A percentile compares a stretch with the other conserved stretches of the same genome.
phyloP scores from a whole-genome alignment of 2,797 vertebrate genomes.

The Crax fasciolata region DNA sequence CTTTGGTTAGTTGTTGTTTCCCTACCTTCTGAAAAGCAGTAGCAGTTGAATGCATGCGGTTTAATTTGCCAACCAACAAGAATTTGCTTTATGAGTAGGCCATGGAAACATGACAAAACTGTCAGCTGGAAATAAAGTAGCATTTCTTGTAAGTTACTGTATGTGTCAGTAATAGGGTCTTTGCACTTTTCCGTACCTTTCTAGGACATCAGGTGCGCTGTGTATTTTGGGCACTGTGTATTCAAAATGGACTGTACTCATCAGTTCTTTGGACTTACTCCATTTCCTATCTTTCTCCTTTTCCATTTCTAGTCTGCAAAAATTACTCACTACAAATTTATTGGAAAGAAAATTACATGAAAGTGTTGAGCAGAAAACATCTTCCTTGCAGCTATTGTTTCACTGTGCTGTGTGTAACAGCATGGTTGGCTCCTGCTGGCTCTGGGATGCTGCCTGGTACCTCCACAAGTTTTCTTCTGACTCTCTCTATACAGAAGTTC shows the following conservation, averaged over 20 bases:
- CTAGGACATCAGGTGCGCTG: neutral
- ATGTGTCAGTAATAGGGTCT: neutral
- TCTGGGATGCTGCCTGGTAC: neutral
- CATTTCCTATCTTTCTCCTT: slow-evolving; percentile 51
- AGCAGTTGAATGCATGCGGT: neutral
- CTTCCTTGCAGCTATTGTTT: slow-evolving; percentile 19
- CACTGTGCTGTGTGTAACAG: accelerated
- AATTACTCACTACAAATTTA: neutral
- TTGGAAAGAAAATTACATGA: neutral
- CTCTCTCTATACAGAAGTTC: neutral
- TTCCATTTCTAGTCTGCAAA: slow-evolving; percentile 57
- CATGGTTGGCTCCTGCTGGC: neutral
- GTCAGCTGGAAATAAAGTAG: slow-evolving; percentile 2
- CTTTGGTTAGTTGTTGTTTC: neutral
- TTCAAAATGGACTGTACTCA: slow-evolving; percentile 17
- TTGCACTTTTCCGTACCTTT: slow-evolving; percentile 14
- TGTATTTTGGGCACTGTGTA: neutral
- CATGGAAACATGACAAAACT: neutral
- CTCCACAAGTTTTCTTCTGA: neutral
- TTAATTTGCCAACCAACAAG: neutral
- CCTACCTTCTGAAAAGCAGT: neutral
- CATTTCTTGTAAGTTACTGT: neutral
- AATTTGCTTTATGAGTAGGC: neutral
- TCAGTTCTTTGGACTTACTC: slow-evolving; percentile 27
- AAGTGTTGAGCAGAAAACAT: neutral